phyloP scores from a whole-genome alignment of 2,888 invertebrate genomes.

The Acrocera orbiculus region DNA sequence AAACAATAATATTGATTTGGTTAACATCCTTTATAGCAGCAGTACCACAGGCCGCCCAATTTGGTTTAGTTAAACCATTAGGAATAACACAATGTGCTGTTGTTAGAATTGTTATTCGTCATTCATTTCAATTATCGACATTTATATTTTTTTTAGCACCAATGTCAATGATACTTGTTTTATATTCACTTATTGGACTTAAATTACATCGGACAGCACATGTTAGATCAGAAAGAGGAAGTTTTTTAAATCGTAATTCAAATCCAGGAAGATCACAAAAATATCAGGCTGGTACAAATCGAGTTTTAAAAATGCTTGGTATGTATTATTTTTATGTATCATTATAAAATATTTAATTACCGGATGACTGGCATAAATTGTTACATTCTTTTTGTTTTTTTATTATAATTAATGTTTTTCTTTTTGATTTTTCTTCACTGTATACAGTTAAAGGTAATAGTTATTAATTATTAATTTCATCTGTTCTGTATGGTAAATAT shows the following conservation, averaged over 20 bases:
- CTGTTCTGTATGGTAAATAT: too few species aligned
- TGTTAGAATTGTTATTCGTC: constrained; percentile 29
- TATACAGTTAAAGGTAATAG: too few species aligned
- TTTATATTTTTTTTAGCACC: constrained; percentile 73
- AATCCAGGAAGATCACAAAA: constrained; percentile 25
- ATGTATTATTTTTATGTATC: constrained; percentile 27
- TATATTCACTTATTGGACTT: constrained; percentile 59
- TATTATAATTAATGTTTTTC: neutral
- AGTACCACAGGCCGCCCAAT: constrained; percentile 63
- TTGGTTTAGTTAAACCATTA: constrained; percentile 38
- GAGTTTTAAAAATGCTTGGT: constrained; percentile 64
- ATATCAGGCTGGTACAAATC: constrained; percentile 43
- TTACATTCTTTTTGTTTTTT: neutral
- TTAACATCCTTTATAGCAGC: constrained; percentile 53
- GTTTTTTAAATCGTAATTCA: constrained; percentile 14
- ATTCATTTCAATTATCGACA: constrained; percentile 42
- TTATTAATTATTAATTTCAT: too few species aligned
- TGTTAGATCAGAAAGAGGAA: constrained; percentile 27
- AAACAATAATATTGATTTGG: constrained; percentile 63
- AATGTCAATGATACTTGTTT: constrained; percentile 69
- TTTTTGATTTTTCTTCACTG: neutral
- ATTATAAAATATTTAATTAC: too few species aligned
- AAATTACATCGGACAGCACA: constrained; percentile 41
- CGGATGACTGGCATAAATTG: too few species aligned
- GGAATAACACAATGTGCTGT: constrained; percentile 24